These are phyloP conservation scores for Notamacropus eugenii DNA, from an alignment of 2,797 vertebrate genomes.

Conservation along the genomic window DNA sequence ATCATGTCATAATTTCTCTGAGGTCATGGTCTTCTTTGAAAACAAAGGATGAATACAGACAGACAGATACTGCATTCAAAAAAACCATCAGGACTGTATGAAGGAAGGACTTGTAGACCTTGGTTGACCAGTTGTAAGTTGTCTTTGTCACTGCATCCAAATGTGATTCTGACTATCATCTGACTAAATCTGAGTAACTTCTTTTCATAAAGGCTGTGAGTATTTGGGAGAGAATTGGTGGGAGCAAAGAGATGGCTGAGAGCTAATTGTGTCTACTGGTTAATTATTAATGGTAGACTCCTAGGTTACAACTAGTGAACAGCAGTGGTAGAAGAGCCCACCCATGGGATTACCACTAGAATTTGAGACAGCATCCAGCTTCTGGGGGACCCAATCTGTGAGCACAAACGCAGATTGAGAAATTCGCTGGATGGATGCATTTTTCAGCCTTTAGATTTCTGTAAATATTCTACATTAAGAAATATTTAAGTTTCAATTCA, in stretches of 20 bases:
- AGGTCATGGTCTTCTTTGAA: no score
- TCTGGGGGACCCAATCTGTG: background rate
- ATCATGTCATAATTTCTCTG: no score
- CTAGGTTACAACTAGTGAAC: background rate
- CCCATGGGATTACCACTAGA: background rate
- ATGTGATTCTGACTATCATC: background rate
- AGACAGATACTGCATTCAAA: background rate
- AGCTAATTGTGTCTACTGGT: background rate
- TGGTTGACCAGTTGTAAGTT: background rate
- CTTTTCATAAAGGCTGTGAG: background rate
- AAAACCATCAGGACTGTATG: background rate
- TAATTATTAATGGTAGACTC: background rate
- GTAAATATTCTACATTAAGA: constrained; percentile 15
- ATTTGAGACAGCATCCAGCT: background rate
- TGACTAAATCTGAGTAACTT: background rate
- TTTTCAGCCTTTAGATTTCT: constrained; percentile 47
- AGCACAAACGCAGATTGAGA: background rate
- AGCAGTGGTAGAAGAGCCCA: background rate
- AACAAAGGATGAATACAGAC: no score
- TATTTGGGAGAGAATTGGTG: background rate
- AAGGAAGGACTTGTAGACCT: background rate
- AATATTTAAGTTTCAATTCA: constrained; percentile 66
- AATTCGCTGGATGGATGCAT: background rate
- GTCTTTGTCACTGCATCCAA: background rate
- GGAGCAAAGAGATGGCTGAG: background rate